phyloP scores from a whole-genome alignment of 2,113 vertebrate species.

The Ammospiza caudacuta region DNA sequence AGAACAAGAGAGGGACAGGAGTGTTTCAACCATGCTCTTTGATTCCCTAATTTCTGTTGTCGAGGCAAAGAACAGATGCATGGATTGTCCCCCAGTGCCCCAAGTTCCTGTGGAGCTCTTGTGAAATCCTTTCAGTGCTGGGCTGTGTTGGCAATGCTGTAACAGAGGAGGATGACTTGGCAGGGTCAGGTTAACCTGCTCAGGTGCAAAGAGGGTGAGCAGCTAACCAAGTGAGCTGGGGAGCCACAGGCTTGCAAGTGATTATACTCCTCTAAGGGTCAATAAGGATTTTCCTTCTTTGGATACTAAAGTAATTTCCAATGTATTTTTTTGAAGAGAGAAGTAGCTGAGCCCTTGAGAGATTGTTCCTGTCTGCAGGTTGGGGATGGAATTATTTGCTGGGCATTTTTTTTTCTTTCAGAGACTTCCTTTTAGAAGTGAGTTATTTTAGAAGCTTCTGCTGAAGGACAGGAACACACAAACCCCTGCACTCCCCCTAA shows the following conservation, averaged over 20 bases:
- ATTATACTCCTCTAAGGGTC: background rate
- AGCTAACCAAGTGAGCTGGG: background rate
- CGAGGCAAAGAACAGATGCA: fast-evolving
- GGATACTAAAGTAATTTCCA: background rate
- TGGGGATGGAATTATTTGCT: background rate
- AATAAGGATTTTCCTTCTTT: background rate
- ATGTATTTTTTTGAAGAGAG: background rate
- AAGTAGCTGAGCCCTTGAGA: background rate
- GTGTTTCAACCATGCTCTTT: background rate
- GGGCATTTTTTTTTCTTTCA: background rate
- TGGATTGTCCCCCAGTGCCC: background rate
- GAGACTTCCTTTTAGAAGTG: background rate
- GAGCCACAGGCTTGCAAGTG: background rate
- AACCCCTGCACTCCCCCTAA: background rate
- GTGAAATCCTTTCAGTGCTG: background rate
- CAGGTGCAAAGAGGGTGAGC: background rate
- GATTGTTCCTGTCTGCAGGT: background rate
- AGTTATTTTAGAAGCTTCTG: background rate
- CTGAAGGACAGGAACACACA: background rate
- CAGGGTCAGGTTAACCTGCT: background rate
- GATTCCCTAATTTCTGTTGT: background rate
- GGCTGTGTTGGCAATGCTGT: background rate
- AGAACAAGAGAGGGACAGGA: background rate
- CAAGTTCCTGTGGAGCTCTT: background rate
- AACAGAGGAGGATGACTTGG: background rate